These are phyloP conservation scores for Spea bombifrons DNA, from an alignment of 2,113 vertebrate genomes.

Conservation along the genomic window DNA sequence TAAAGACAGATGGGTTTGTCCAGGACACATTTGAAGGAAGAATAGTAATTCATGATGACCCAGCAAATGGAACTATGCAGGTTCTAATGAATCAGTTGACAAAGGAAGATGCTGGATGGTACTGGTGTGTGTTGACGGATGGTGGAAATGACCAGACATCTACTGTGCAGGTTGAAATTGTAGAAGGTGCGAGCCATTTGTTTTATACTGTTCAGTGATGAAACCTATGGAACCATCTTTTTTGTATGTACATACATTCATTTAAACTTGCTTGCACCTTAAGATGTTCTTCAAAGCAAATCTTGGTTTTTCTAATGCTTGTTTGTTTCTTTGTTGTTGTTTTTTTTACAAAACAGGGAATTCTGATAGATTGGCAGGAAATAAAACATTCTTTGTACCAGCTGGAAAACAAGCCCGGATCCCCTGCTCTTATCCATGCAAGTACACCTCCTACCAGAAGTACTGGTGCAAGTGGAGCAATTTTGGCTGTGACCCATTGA, in stretches of 20 bases:
- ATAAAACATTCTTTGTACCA: rapidly evolving
- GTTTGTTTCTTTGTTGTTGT: not conserved
- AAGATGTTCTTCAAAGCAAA: no score
- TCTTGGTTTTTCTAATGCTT: no score
- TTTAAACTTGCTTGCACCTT: no score
- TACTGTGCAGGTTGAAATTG: conserved; percentile 52
- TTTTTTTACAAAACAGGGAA: conserved; percentile 50
- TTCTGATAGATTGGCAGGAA: conserved; percentile 19
- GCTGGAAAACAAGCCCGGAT: conserved; percentile 45
- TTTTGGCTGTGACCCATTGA: conserved; percentile 23
- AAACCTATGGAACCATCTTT: no score
- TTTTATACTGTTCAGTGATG: no score
- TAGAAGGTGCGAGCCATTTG: conserved; percentile 54
- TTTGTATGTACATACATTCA: no score
- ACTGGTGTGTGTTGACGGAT: conserved; percentile 62
- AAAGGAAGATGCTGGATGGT: conserved; percentile 54
- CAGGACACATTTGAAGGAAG: not conserved
- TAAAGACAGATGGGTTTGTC: conserved; percentile 3
- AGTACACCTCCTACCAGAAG: conserved; percentile 59
- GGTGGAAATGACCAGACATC: conserved; percentile 49
- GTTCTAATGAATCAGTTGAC: conserved; percentile 63
- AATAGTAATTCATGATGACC: conserved; percentile 51
- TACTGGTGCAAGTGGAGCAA: conserved; percentile 70
- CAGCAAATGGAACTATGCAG: conserved; percentile 25
- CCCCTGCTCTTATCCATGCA: conserved; percentile 59